These are phyloP conservation scores for Rhorus exstirpatorius DNA, from an alignment of 2,888 invertebrate species.

Conservation along the genomic window DNA sequence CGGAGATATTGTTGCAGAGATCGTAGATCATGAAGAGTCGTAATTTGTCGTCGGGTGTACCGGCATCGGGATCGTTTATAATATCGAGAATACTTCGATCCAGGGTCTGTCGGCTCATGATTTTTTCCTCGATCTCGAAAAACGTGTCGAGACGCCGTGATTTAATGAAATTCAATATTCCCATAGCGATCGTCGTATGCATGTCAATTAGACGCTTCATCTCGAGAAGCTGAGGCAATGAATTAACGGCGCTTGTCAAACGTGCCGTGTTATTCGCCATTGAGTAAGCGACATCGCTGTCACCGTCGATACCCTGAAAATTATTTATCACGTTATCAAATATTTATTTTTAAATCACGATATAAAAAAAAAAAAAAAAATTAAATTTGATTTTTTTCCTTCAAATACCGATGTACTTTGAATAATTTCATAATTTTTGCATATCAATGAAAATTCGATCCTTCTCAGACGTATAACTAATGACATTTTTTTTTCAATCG, in stretches of 20 bases:
- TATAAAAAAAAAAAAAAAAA: no score
- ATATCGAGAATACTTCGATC: constrained; percentile 96
- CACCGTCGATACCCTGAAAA: constrained; percentile 92
- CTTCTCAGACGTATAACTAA: no score
- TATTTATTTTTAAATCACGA: no score
- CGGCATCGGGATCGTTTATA: constrained; percentile 94
- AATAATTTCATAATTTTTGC: no score
- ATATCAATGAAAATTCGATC: no score
- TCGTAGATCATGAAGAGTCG: constrained; percentile 97
- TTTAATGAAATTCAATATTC: constrained; percentile 94
- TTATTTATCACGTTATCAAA: no score
- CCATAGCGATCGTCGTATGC: constrained; percentile 99
- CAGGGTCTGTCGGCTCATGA: constrained; percentile 94
- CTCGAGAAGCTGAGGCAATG: constrained; percentile 98
- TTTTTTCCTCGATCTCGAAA: constrained; percentile 99
- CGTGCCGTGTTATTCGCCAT: constrained; percentile 97
- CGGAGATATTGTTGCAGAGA: constrained; percentile 94
- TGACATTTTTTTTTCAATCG: no score
- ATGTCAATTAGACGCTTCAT: constrained; percentile 99
- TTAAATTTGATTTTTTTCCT: no score
- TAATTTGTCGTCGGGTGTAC: constrained; percentile 96
- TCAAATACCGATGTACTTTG: no score
- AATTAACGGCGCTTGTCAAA: constrained; percentile 97
- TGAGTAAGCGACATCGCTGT: constrained; percentile 94
- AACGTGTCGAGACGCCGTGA: constrained; percentile 96